A percentile compares a stretch with the other conserved stretches of the same genome.
Conservation (phyloP, 1,140 invertebrate genomes). For the Pectinophora gossypiella region DNA sequence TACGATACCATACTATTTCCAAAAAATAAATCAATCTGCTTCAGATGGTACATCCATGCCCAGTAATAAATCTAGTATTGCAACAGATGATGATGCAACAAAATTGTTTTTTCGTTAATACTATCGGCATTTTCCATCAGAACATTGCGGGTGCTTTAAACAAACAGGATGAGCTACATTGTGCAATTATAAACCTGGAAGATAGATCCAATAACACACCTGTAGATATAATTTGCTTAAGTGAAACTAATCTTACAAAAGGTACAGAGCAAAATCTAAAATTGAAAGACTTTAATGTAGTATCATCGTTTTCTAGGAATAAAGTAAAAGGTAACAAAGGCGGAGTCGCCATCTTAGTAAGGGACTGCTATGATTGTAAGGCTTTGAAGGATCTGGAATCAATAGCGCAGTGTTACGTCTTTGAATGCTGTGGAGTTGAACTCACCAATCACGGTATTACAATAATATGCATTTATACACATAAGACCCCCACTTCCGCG, state of each 20-base stretch:
- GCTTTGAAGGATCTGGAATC: neutral
- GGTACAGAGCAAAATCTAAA: neutral
- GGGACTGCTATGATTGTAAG: neutral
- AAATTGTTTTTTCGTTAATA: too few species aligned
- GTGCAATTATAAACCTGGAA: too few species aligned
- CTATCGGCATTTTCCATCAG: too few species aligned
- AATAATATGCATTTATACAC: slow-evolving; percentile 4
- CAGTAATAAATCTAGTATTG: too few species aligned
- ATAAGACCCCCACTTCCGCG: slow-evolving; percentile 3
- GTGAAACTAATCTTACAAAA: neutral
- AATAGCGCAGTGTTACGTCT: neutral
- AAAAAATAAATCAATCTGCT: too few species aligned
- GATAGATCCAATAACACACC: too few species aligned
- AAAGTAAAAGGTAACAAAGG: neutral
- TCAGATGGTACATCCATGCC: too few species aligned
- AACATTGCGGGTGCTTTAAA: too few species aligned
- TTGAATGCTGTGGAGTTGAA: slow-evolving; percentile 2
- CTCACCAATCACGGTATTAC: neutral
- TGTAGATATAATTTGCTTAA: neutral
- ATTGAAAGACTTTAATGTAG: neutral
- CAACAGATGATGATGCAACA: too few species aligned
- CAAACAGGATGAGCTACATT: too few species aligned
- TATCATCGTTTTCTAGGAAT: neutral
- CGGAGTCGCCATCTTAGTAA: neutral
- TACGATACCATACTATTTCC: too few species aligned